These are phyloP conservation scores for Paedocypris micromegethes DNA, from an alignment of 2,797 vertebrate species.

Conservation along the genomic window DNA sequence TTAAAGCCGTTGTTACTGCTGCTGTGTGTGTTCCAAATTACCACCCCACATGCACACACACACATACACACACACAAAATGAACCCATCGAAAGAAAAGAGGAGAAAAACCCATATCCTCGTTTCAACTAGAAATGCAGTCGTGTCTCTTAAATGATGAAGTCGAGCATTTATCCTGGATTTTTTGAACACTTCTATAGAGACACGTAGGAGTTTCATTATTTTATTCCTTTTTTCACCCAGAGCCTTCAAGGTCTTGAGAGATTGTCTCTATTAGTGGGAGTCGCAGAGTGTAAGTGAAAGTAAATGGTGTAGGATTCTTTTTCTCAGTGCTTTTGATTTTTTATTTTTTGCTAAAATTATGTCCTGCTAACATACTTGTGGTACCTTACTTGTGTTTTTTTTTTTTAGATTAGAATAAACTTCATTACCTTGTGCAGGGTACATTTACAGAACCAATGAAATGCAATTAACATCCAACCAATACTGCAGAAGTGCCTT, in stretches of 20 bases:
- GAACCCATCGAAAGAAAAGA: conserved; percentile 5
- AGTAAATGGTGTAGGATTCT: not conserved
- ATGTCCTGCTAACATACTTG: too few relatives aligned
- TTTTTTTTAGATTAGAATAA: too few relatives aligned
- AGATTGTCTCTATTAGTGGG: not conserved
- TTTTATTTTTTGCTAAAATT: too few relatives aligned
- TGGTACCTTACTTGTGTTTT: too few relatives aligned
- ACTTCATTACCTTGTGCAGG: too few relatives aligned
- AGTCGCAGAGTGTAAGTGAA: not conserved
- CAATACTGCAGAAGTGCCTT: too few relatives aligned
- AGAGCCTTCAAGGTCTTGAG: conserved; percentile 4
- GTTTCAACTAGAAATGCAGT: too few relatives aligned
- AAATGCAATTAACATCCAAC: too few relatives aligned
- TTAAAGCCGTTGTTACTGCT: conserved; percentile 29
- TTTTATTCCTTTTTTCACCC: conserved; percentile 1
- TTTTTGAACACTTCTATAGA: not conserved
- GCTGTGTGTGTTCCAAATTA: conserved; percentile 6
- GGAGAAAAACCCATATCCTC: not conserved
- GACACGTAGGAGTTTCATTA: not conserved
- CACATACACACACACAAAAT: conserved; percentile 10
- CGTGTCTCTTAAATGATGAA: too few relatives aligned
- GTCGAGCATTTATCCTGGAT: too few relatives aligned
- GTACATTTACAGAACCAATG: too few relatives aligned
- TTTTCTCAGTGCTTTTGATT: conserved; percentile 3
- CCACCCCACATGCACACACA: conserved; percentile 24